These are phyloP conservation scores for Unio pictorum DNA, from an alignment of 2,888 invertebrate genomes.

Conservation along the genomic window DNA sequence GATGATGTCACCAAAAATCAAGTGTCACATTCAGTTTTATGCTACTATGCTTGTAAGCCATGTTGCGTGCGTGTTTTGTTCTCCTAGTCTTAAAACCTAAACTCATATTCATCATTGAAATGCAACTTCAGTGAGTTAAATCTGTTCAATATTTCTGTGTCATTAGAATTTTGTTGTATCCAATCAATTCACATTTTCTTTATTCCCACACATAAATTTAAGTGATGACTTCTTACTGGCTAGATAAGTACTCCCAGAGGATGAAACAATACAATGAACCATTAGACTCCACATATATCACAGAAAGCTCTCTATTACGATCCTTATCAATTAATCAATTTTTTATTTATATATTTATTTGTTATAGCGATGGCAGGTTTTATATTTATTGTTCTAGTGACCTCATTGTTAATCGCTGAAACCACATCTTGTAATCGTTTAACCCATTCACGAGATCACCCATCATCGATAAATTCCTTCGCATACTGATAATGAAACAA, in stretches of 20 bases:
- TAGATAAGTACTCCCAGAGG: conserved; percentile 29
- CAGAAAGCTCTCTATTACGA: conserved; percentile 48
- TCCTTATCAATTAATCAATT: conserved; percentile 29
- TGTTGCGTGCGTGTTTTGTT: neutral
- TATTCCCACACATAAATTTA: conserved; percentile 30
- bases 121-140: neutral
- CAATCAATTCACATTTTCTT: neutral
- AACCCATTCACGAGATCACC: too few species aligned
- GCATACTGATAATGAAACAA: too few species aligned
- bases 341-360: too few species aligned
- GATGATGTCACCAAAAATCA: too few species aligned
- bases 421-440: too few species aligned
- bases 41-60: too few species aligned
- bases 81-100: neutral
- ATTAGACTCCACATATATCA: conserved; percentile 50
- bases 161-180: neutral
- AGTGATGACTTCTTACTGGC: conserved; percentile 46
- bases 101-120: neutral
- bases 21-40: too few species aligned
- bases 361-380: too few species aligned
- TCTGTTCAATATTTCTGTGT: neutral
- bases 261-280: conserved; percentile 37
- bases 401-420: too few species aligned
- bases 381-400: too few species aligned
- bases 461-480: too few species aligned